Percentiles rank a stretch among this genome's conserved stretches.
These are phyloP conservation scores for Mamestra configurata DNA, from an alignment of 1,140 invertebrate genomes.

Conservation along the genomic window DNA sequence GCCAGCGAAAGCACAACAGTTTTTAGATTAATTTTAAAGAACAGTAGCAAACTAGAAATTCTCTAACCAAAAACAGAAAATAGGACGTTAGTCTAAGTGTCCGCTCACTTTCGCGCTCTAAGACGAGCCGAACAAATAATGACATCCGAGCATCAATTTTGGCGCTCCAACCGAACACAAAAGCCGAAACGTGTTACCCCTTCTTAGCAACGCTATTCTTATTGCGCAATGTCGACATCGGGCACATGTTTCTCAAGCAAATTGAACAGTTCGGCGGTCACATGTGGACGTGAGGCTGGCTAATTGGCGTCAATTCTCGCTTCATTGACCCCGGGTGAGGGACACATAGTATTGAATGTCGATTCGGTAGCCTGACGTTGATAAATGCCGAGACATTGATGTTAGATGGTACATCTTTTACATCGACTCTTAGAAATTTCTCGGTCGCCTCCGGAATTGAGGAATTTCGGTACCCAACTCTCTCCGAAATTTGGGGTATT, in stretches of 20 bases:
- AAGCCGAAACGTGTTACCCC: slow-evolving; percentile 32
- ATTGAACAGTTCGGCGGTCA: slow-evolving; percentile 47
- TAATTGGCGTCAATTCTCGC: slow-evolving; percentile 63
- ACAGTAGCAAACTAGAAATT: background rate
- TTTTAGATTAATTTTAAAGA: background rate
- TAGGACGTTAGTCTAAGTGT: background rate
- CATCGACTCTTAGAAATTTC: background rate
- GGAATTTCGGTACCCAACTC: background rate
- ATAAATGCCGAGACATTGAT: slow-evolving; percentile 38
- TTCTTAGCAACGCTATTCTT: slow-evolving; percentile 29
- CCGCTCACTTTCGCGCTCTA: background rate
- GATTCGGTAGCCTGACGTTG: slow-evolving; percentile 29
- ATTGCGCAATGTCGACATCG: slow-evolving; percentile 16
- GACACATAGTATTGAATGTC: slow-evolving; percentile 42
- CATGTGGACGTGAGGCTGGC: slow-evolving; percentile 48
- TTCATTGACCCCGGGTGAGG: slow-evolving; percentile 55
- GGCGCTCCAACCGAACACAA: slow-evolving; percentile 8
- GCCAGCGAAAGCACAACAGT: too few relatives aligned
- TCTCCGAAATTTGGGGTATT: background rate
- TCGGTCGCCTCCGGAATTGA: background rate
- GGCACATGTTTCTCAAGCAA: slow-evolving; percentile 45
- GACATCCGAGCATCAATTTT: slow-evolving; percentile 2
- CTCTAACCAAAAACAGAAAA: background rate
- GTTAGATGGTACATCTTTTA: background rate
- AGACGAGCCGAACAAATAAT: background rate